These are phyloP conservation scores for Diplodus puntazzo DNA, from an alignment of 2,797 vertebrate species.

Conservation along the genomic window DNA sequence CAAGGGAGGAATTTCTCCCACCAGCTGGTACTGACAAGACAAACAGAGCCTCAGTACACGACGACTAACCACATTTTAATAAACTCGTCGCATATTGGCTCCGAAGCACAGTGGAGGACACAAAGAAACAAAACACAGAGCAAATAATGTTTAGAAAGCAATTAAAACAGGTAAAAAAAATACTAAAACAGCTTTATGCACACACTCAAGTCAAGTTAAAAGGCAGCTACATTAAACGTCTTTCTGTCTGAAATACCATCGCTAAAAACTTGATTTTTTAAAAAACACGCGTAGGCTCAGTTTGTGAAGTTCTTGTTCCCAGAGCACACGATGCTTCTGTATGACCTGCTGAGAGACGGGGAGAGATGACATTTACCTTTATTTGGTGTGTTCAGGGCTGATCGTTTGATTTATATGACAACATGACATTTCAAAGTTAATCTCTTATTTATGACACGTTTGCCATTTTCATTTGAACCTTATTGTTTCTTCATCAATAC, in stretches of 20 bases:
- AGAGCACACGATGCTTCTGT: background rate
- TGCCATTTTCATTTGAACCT: conserved; percentile 33
- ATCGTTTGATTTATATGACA: conserved; percentile 53
- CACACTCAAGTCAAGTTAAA: background rate
- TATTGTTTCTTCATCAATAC: conserved; percentile 36
- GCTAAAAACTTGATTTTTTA: background rate
- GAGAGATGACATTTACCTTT: conserved; percentile 42
- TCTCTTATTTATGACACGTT: conserved; percentile 46
- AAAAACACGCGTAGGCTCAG: background rate
- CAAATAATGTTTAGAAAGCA: conserved; percentile 14
- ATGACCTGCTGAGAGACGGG: conserved; percentile 2
- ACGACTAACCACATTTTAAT: background rate
- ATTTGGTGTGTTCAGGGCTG: conserved; percentile 32
- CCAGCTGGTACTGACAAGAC: conserved; percentile 15
- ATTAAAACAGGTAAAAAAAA: conserved; percentile 12
- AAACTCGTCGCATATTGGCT: background rate
- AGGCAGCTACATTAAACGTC: background rate
- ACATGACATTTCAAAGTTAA: conserved; percentile 59
- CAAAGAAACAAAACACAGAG: background rate
- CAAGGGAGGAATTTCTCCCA: background rate
- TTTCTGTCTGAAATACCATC: conserved; percentile 13
- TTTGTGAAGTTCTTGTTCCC: background rate
- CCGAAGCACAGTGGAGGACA: background rate
- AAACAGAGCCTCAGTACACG: background rate
- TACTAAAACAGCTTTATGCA: background rate